Conservation (phyloP, 2,113 vertebrate species). For the Eupsittula cactorum region DNA sequence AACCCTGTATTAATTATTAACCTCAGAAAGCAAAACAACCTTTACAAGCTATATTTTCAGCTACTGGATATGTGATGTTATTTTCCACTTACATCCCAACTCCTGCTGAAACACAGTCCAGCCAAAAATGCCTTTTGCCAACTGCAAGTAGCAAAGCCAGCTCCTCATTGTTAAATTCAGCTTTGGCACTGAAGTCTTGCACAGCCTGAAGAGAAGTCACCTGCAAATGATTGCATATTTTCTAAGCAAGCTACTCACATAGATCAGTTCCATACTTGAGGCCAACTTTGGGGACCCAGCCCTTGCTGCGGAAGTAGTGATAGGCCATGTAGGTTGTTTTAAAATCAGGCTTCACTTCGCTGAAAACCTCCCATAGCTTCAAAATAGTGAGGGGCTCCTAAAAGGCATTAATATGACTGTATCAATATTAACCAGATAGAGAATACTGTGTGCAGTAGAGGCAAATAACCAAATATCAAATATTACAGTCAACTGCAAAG, state of each 20-base stretch:
- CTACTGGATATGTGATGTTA: background rate
- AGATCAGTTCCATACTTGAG: slow-evolving; percentile 93
- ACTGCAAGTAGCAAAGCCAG: background rate
- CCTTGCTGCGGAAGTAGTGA: slow-evolving; percentile 89
- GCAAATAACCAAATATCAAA: background rate
- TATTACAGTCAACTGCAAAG: background rate
- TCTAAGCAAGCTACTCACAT: slow-evolving; percentile 77
- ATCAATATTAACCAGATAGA: background rate
- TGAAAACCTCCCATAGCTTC: slow-evolving; percentile 85
- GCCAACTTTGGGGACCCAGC: slow-evolving; percentile 94
- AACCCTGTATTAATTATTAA: background rate
- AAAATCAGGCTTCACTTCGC: slow-evolving; percentile 79
- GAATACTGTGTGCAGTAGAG: background rate
- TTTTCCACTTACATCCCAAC: background rate
- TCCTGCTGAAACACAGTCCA: background rate
- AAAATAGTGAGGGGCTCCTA: slow-evolving; percentile 82
- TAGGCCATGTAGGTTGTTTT: slow-evolving; percentile 86
- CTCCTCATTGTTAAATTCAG: background rate
- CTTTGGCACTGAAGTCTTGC: background rate
- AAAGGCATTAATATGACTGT: background rate
- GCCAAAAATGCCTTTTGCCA: background rate
- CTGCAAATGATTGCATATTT: background rate
- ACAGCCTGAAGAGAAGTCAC: background rate
- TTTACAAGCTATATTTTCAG: background rate
- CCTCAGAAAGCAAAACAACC: background rate